Evolutionary conservation across 2,888 invertebrate species (phyloP).

Genomic region (Ctena decussata): DNA sequence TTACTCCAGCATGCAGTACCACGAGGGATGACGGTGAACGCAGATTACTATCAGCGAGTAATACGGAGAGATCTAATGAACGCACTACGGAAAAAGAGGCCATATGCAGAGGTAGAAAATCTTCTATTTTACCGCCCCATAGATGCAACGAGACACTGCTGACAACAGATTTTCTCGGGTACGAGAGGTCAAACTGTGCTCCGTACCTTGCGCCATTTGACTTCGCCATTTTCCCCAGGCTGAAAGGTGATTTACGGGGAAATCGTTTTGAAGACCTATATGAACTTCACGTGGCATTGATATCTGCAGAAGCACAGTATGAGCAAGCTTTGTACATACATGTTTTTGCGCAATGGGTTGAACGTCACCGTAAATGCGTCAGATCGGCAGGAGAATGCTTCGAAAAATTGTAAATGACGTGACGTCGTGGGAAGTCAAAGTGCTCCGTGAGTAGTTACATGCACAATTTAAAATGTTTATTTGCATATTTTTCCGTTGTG

Average conservation of each 20-base stretch:
- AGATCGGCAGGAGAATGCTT: background rate
- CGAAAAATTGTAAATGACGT: background rate
- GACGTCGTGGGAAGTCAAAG: too few species aligned
- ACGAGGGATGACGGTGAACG: background rate
- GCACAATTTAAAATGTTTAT: too few species aligned
- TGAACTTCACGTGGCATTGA: background rate
- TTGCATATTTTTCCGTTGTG: too few species aligned
- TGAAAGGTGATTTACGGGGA: background rate
- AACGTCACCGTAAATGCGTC: background rate
- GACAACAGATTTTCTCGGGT: background rate
- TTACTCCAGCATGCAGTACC: background rate
- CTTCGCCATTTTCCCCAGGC: background rate
- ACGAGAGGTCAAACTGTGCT: background rate
- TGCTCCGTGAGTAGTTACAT: too few species aligned
- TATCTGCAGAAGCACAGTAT: background rate
- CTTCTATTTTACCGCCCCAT: background rate
- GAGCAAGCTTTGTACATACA: background rate
- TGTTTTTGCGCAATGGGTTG: background rate
- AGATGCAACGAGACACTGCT: background rate
- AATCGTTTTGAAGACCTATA: background rate
- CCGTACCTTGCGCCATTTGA: background rate
- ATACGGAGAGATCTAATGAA: background rate
- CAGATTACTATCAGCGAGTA: background rate
- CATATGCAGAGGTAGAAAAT: background rate
- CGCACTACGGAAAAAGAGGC: background rate